phyloP scores from a whole-genome alignment of 2,888 invertebrate species.

The Brachycybe producta region DNA sequence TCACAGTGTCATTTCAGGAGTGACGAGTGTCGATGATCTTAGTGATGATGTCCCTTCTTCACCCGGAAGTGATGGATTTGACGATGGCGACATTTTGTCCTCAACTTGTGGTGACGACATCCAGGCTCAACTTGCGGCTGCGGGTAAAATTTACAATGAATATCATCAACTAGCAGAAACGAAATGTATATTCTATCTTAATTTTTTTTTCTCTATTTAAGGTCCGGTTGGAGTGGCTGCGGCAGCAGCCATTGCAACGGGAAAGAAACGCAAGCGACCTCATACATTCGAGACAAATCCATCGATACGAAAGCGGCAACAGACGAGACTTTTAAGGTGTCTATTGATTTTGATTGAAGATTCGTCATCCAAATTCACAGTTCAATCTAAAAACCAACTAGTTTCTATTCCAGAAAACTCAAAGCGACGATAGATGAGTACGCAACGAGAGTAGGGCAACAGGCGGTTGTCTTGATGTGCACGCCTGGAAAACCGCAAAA shows the following conservation, averaged over 20 bases:
- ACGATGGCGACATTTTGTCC: constrained; percentile 67
- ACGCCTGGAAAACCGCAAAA: constrained; percentile 93
- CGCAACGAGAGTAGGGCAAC: constrained; percentile 91
- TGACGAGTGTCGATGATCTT: constrained; percentile 26
- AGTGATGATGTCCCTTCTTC: constrained; percentile 34
- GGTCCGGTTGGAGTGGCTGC: constrained; percentile 92
- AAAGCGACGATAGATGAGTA: constrained; percentile 81
- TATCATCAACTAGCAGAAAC: too few species aligned
- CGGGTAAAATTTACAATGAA: constrained; percentile 48
- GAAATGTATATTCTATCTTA: constrained; percentile 20
- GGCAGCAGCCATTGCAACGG: constrained; percentile 89
- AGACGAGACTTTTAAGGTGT: constrained; percentile 63
- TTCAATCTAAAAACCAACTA: neutral
- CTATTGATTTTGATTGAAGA: neutral
- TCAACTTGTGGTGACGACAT: constrained; percentile 78
- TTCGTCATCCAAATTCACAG: neutral
- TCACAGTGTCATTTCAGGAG: constrained; percentile 3
- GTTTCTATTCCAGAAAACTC: constrained; percentile 30
- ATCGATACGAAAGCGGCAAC: constrained; percentile 86
- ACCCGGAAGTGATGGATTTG: constrained; percentile 38
- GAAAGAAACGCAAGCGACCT: constrained; percentile 85
- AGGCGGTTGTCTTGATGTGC: constrained; percentile 88
- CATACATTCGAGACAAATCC: constrained; percentile 96
- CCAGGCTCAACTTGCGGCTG: constrained; percentile 88
- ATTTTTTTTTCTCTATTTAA: constrained; percentile 29